A percentile compares a stretch with the other conserved stretches of the same genome.
phyloP scores from a whole-genome alignment of 2,113 vertebrate species.

The Mandrillus leucophaeus region DNA sequence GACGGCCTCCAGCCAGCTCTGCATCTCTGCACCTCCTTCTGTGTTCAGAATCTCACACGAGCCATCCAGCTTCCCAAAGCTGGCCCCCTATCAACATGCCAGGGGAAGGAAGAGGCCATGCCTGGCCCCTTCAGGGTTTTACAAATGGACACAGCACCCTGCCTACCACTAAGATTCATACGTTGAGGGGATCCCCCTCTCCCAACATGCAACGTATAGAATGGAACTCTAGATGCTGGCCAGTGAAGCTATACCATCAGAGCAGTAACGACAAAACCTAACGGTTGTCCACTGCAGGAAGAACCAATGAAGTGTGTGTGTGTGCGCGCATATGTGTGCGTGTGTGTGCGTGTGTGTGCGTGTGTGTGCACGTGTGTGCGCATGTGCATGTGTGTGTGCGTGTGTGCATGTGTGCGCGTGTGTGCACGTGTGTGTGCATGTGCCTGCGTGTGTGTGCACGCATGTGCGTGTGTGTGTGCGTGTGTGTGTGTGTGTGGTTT shows the following conservation, averaged over 20 bases:
- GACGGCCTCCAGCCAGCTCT: not conserved
- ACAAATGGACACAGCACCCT: not conserved
- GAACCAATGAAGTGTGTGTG: not conserved
- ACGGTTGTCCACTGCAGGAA: not conserved
- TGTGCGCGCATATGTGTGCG: accelerated
- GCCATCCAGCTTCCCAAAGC: not conserved
- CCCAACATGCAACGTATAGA: not conserved
- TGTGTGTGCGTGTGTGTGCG: accelerated
- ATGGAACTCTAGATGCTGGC: not conserved
- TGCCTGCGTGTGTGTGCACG: not conserved
- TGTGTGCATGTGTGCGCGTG: not conserved
- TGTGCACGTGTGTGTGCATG: no score
- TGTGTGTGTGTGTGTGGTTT: not conserved
- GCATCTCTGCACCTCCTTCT: not conserved
- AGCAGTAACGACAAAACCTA: not conserved
- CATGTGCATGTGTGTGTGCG: accelerated
- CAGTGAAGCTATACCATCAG: not conserved
- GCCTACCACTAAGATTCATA: not conserved
- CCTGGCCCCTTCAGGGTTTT: not conserved
- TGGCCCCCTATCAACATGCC: not conserved
- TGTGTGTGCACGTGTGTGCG: accelerated
- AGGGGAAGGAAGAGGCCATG: not conserved
- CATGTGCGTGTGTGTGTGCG: no score
- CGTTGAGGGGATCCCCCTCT: not conserved
- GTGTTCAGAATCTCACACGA: not conserved